Conservation (phyloP, 2,113 vertebrate genomes). For the Trichechus manatus region DNA sequence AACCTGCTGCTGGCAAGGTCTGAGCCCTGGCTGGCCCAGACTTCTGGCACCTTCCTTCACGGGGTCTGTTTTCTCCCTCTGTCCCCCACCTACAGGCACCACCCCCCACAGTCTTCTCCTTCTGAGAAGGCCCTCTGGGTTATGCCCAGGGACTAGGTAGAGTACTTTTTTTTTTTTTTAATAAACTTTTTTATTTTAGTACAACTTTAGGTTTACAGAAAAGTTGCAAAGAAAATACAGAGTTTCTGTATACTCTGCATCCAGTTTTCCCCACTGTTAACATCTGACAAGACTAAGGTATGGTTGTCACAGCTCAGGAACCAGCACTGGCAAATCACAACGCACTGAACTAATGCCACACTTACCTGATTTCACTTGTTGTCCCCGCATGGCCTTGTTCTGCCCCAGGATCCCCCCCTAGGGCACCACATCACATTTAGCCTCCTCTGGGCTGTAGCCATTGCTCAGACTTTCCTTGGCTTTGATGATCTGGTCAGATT, state of each 20-base stretch:
- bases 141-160: background rate
- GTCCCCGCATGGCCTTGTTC: background rate
- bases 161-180: background rate
- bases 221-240: background rate
- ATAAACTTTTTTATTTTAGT: background rate
- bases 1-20: background rate
- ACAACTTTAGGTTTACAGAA: background rate
- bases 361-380: background rate
- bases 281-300: background rate
- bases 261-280: background rate
- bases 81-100: background rate
- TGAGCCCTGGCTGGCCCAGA: background rate
- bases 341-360: too few species aligned
- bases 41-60: background rate
- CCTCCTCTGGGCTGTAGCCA: background rate
- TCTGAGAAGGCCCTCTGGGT: background rate
- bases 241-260: background rate
- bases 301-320: background rate
- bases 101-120: background rate
- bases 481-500: background rate
- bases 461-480: background rate
- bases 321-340: background rate
- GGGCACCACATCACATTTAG: too few species aligned
- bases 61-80: background rate
- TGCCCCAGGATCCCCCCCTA: background rate